Percentiles rank a stretch among this genome's conserved stretches.
phyloP scores from a whole-genome alignment of 2,888 invertebrate genomes.

The Lycophotia porphyrea region DNA sequence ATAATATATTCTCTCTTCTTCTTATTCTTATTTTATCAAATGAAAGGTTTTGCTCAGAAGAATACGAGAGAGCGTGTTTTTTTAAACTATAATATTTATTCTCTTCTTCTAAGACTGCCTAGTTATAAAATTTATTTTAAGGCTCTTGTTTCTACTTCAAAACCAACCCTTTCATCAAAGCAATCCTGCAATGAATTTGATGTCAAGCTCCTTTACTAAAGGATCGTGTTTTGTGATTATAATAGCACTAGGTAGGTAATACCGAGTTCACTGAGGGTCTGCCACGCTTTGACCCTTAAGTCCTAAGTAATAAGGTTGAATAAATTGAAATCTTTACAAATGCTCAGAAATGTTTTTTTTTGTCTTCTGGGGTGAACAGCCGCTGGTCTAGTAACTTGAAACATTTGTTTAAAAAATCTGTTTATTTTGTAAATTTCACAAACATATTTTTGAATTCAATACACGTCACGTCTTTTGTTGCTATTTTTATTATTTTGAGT shows the following conservation, averaged over 20 bases:
- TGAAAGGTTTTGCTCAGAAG: too few species aligned
- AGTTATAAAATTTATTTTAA: too few species aligned
- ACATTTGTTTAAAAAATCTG: neutral
- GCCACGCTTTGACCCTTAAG: too few species aligned
- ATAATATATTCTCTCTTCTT: too few species aligned
- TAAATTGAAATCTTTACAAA: neutral
- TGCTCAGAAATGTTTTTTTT: neutral
- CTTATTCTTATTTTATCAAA: too few species aligned
- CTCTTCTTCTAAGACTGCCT: too few species aligned
- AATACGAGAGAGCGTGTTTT: too few species aligned
- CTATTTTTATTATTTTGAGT: neutral
- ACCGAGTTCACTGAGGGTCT: too few species aligned
- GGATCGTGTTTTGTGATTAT: neutral
- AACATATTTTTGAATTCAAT: neutral
- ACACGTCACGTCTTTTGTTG: neutral
- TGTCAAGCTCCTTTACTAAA: neutral
- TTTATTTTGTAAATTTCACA: neutral
- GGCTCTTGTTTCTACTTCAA: neutral
- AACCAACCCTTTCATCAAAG: conserved; percentile 3
- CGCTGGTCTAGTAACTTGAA: neutral
- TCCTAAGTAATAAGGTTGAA: neutral
- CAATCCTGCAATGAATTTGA: neutral
- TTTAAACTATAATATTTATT: too few species aligned
- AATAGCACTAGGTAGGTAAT: neutral
- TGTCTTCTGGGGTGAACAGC: neutral